Percentiles rank a stretch among this genome's conserved stretches.
Conservation (phyloP, 2,888 invertebrate genomes). For the Pristionchus exspectatus region DNA sequence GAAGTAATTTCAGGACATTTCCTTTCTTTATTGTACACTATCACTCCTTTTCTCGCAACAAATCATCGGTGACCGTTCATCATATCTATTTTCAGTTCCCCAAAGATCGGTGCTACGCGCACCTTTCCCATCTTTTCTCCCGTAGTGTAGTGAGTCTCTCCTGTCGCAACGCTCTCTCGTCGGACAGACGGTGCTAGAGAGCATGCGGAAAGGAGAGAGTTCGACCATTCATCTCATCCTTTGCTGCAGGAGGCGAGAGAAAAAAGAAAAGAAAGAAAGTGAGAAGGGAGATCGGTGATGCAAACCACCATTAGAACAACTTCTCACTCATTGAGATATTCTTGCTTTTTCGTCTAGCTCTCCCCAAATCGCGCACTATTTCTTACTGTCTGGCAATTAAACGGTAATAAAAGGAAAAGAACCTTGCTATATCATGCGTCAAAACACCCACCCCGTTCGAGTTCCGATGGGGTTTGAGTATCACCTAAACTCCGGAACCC, state of each 20-base stretch:
- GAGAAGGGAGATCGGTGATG: conserved; percentile 36
- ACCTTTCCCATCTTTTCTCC: neutral
- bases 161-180: too few relatives aligned
- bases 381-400: neutral
- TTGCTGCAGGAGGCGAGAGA: conserved; percentile 24
- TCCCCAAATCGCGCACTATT: neutral
- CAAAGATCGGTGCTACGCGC: conserved; percentile 24
- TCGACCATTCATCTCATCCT: neutral
- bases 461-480: too few relatives aligned
- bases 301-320: conserved; percentile 50
- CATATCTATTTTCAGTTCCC: conserved; percentile 22
- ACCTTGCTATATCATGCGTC: neutral
- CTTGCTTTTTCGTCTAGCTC: neutral
- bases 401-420: neutral
- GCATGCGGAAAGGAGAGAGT: too few relatives aligned
- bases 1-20: neutral
- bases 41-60: neutral
- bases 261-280: neutral
- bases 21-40: neutral
- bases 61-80: conserved; percentile 2
- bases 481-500: too few relatives aligned
- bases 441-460: neutral
- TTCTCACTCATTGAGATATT: neutral
- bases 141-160: too few relatives aligned
- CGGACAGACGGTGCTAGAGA: too few relatives aligned